A percentile compares a stretch with the other conserved stretches of the same genome.
These are phyloP conservation scores for Drosophila greeni DNA, from an alignment of 2,888 invertebrate species.

Conservation along the genomic window DNA sequence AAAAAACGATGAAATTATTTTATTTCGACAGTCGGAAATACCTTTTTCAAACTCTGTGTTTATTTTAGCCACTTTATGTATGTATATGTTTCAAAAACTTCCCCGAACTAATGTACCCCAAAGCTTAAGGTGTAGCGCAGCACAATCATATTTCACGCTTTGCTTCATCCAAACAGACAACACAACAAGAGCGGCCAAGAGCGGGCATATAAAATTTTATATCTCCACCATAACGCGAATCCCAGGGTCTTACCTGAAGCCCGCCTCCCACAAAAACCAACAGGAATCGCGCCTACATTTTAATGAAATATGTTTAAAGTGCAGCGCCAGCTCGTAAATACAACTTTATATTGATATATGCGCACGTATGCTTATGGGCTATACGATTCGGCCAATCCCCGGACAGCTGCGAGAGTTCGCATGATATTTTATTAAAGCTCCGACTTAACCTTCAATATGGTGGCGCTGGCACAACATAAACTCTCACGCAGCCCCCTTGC, in stretches of 20 bases:
- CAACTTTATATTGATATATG: constrained; percentile 41
- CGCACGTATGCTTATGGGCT: constrained; percentile 18
- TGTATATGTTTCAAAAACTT: too few relatives aligned
- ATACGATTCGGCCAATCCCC: constrained; percentile 41
- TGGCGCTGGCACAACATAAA: constrained; percentile 44
- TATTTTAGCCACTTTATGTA: too few relatives aligned
- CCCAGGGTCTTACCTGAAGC: constrained; percentile 36
- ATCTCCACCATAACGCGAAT: constrained; percentile 50
- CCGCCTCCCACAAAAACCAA: background rate
- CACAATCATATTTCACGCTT: constrained; percentile 73
- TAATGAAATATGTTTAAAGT: constrained; percentile 63
- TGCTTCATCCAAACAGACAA: constrained; percentile 58
- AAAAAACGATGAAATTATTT: too few relatives aligned
- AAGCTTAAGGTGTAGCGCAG: constrained; percentile 38
- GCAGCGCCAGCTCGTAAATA: constrained; percentile 45
- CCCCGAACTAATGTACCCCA: background rate
- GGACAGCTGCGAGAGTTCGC: constrained; percentile 55
- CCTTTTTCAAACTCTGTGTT: too few relatives aligned
- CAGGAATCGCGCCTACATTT: constrained; percentile 56
- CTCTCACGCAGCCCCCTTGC: constrained; percentile 13
- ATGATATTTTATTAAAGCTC: constrained; percentile 63
- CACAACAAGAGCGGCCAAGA: constrained; percentile 41
- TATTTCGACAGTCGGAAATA: too few relatives aligned
- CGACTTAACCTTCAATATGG: constrained; percentile 60
- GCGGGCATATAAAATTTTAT: constrained; percentile 55